Base-by-base conservation (phyloP, 2,888 invertebrate species). In the Mimachlamys varia region DNA sequence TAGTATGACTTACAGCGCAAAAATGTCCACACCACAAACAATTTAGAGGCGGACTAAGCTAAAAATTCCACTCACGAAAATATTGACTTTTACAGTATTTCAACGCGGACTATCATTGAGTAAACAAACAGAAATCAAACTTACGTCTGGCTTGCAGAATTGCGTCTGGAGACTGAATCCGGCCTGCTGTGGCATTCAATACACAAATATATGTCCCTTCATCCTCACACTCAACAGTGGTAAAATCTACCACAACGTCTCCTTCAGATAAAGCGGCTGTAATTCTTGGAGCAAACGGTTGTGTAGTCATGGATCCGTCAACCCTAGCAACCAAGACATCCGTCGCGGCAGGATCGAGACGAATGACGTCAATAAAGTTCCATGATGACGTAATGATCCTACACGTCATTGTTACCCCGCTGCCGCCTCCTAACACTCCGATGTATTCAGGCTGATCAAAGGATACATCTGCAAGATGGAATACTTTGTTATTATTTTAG, bases 361-460 rank as follows among this genome's bases (percentile, higher is more conserved):
- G 58, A 22, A 19, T n/a, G 7, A 58, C 58, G n/a, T 58, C 58
- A 58, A 58, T 58, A 58, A n/a, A 58, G 15, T 58, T 22, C 58
- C 58, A 58, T 17, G 58, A 22, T 7, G 58, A 58, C 7, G 19
- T 22, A 22, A 58, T 19, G 19, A 58, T 22, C 10, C 58, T 58
- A 58, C 58, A 58, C 58, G 58, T 58, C 58, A 58, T 58, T 7
- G 58, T 58, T 58, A 58, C 7, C 22, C 58, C 58, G 58, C 58
- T 58, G 15, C 58, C 58, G n/a, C 22, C 22, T 22, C 22, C 22
- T 22, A 58, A n/a, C 3, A 58, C 22, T 19, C 58, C 58, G n/a
- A 58, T n/a, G n/a, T 58, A 58, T 58, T 58, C 58, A 22, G 58
- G 58, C 22, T 58, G 58, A 58, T 58, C 58, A n/a, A 58, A 58